Evolutionary conservation across 2,888 invertebrate genomes (phyloP), one percentile per base, ranked within the genome.

Genomic region (Thereva nobilitata): DNA sequence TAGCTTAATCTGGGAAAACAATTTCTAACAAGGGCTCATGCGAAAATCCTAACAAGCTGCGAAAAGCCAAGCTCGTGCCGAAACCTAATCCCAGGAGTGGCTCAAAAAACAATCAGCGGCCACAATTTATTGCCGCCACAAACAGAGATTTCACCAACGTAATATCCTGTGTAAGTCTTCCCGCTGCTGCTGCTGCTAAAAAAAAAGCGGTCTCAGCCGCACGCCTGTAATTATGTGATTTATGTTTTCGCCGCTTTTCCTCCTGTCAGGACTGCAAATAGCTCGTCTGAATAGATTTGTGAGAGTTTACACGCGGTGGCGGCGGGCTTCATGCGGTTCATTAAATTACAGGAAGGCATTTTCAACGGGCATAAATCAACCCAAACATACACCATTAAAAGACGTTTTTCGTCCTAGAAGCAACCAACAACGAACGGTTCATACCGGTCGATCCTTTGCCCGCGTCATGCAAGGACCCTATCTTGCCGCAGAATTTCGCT

Each of bases 201-300:
- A 50, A 41, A 10, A 40, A 61, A 61, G 1, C 23, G 23, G 50
- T 61, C 61, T 61, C 42, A 61, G 61, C 50, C 40, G 40, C 49
- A 49, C 41, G 61, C 61, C 61, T 61, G 23, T 61, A 61, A 61
- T 61, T 61, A 61, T 61, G 50, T 61, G 61, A 61, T 61, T 61
- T 61, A 61, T 61, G 23, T 61, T 7, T 34, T 23, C 35, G 50
- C 12, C 40, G 61, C 34, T 40, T 6, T 42, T 7, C 8, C 9
- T 34, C 61, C n/a, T 50, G 23, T 50, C 23, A 50, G 35, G 12
- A 7, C 34, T 9, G 35, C 50, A 53, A 53, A 38, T 47, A 37
- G 10, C 40, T 23, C 34, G 41, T 34, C 61, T 50, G 50, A 50
- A 61, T 50, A 61, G 50, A 61, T 61, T 61, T 61, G 49, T 40